Base-by-base conservation (phyloP, 2,888 invertebrate genomes). In the Erpobdella octoculata region DNA sequence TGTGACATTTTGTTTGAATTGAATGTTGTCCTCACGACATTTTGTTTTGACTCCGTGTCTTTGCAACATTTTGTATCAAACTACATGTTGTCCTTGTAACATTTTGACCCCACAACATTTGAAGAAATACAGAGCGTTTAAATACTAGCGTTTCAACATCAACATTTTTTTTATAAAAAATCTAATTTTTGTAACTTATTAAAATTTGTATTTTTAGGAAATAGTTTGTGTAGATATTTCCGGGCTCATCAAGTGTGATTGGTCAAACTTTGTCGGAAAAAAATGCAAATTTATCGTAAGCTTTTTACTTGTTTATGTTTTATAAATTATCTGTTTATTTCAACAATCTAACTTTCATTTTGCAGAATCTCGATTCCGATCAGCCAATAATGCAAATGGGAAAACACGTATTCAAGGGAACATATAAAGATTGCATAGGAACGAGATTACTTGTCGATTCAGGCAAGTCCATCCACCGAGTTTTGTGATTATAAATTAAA, bases 271-370 rank as follows among this genome's bases (percentile, higher is more conserved):
- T 15, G 61, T 70, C 31, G 70, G 70, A 25, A 73, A 64, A 41
- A 65, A 65, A 53, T 73, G 72, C 70, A 73, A 73, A 58, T 59
- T 73, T 65, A 68, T 73, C n/a, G 72, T 73, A 64, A 21, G 72
- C 41, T 28, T n/a, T 18, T 25, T n/a, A 41, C 25, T 21, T 6
- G 28, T 62, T n/a, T 35, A 33, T 9, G n/a, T 62, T 21, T 18
- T 38, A 3, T 28, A 61, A 8, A 33, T 6, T 31, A 18, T 53
- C 3, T 25, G 58, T 48, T 31, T 66, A n/a, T 12, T 33, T 18
- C 21, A 0, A 36, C 21, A 21, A 18, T 12, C 21, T 66, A 2
- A 48, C 9, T 28, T 71, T 15, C 28, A 62, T 33, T 62, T 62
- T 33, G 5, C 31, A 73, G 72, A 68, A 70, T 18, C 33, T 73